Base-by-base conservation (phyloP, 2,113 vertebrate genomes). In the Grus americana region DNA sequence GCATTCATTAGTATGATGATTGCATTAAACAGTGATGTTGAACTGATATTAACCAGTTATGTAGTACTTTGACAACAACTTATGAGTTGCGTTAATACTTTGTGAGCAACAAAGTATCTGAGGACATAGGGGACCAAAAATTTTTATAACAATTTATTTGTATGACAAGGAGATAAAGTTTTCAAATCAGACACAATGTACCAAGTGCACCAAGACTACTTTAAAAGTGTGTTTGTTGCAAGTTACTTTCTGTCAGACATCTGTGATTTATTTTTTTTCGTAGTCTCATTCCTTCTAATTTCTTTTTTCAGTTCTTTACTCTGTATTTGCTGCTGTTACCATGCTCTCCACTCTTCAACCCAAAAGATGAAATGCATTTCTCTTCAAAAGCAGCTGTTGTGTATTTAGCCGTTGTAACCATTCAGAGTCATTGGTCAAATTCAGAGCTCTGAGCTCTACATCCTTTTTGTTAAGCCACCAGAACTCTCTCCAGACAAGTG, bases 311-410 rank as follows among this genome's bases (percentile, higher is more conserved):
- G 71, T 79, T 93, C 94, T 95, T 90, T 81, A 46, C 55, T 79
- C 79, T 92, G 17, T 81, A 88, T 92, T 86, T 97, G 81, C 95
- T 96, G n/a, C 70, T 95, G 10, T 92, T 94, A 61, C 54, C 74
- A 17, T 88, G 49, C 73, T 91, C 70, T 94, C 30, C 42, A 38
- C 58, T 76, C 40, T 92, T 78, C 59, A 84, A 59, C 46, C 36
- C 63, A 83, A 92, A 93, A 89, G 63, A 79, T 10, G 3, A 79
- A 94, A 57, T 17, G 24, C 4, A 13, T 92, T 96, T 93, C 47
- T 59, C 26, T 84, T 94, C 40, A 55, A 50, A 94, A 86, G 18
- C 55, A 87, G 42, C 30, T 79, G 5, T 57, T 72, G 15, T 0
- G 1, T 90, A 5, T 84, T 87, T 85, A 71, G 72, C 21, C 4